Evolutionary conservation across 1,140 invertebrate species (phyloP), one percentile per base, ranked within the genome.

Genomic region (Bombus fervidus): DNA sequence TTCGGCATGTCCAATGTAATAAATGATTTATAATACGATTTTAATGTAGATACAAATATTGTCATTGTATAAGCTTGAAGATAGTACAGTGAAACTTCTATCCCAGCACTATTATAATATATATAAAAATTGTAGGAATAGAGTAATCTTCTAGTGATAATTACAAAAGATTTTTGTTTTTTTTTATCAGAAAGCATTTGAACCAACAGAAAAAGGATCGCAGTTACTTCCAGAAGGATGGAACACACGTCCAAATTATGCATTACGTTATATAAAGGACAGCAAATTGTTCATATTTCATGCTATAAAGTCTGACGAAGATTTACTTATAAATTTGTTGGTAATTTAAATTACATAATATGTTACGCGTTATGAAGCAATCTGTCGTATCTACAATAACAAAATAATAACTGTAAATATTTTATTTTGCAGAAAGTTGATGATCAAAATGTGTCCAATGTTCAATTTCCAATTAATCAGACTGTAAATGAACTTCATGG

Each of bases 151-250:
- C 5, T 18, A 10, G 10, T 15, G 13, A n/a, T 79, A 34, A 31
- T 37, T 18, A 41, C 25, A 31, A 62, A 64, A 47, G 2, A 13
- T 34, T 2, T n/a, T 57, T 28, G 64, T 83, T 8, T 0, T 0
- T 73, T 34, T 66, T 18, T 37, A 94, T 25, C 92, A 97, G 96
- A 96, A 96, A 94, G 96, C 95, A 34, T 93, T 97, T 37, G 93
- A 96, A 77, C 95, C 96, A 41, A 95, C 95, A 86, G 97, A 97
- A 91, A 92, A 92, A 57, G 96, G 96, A 85, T 96, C 95, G 85
- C 97, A 98, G 94, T 88, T 97, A 25, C 93, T 98, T 34, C 97
- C 97, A 10, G 95, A 96, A 76, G 95, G 94, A 80, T 98, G 97
- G 97, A 97, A 97, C 93, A 95, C 96, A 43, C 93, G 94, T 68